Evolutionary conservation across 2,797 vertebrate species (phyloP).

Genomic region (Scleropages formosus): DNA sequence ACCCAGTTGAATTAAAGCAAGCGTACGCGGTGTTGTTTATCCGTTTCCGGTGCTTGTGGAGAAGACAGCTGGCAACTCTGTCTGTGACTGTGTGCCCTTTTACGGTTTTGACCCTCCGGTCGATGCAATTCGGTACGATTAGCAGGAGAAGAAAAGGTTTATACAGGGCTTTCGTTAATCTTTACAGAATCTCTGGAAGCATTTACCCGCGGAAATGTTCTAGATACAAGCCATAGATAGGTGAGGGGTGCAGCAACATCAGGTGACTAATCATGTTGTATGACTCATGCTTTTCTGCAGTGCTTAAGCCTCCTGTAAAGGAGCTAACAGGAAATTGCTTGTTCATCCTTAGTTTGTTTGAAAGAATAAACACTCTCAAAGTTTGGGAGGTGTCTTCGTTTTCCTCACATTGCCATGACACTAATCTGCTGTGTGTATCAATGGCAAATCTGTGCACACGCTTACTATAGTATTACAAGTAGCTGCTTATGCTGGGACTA

Average conservation of each 20-base stretch:
- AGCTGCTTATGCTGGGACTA: too few relatives aligned
- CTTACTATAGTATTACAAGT: too few relatives aligned
- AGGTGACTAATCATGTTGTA: conserved; percentile 3
- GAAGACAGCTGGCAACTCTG: too few relatives aligned
- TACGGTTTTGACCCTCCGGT: too few relatives aligned
- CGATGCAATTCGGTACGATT: neutral
- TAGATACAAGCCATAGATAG: neutral
- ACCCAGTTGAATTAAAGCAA: too few relatives aligned
- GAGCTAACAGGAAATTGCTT: neutral
- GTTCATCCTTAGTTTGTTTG: neutral
- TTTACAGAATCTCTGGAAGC: neutral
- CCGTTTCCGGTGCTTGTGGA: too few relatives aligned
- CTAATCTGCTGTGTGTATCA: neutral
- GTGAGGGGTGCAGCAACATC: neutral
- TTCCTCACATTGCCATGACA: neutral
- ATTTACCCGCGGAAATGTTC: neutral
- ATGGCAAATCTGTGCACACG: too few relatives aligned
- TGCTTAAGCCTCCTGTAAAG: neutral
- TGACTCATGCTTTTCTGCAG: neutral
- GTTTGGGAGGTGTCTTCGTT: neutral
- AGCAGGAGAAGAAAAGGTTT: neutral
- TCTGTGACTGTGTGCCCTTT: too few relatives aligned
- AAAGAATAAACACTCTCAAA: neutral
- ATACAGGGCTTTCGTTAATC: neutral
- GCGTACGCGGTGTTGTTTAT: too few relatives aligned